These are phyloP conservation scores for Allobates femoralis DNA, from an alignment of 2,797 vertebrate genomes.

Conservation along the genomic window DNA sequence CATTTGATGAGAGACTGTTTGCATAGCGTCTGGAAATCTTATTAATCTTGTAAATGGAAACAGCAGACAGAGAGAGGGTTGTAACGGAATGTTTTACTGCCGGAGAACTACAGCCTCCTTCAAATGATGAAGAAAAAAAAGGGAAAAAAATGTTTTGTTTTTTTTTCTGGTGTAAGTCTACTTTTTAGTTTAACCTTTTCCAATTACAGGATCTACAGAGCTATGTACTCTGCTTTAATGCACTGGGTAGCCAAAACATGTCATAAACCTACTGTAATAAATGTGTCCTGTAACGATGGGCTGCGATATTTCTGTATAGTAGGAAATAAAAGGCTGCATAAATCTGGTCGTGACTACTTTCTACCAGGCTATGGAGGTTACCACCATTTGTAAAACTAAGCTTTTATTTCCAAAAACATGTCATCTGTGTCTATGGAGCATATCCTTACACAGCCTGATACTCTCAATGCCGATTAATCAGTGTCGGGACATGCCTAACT, in stretches of 20 bases:
- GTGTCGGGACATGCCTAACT: too few species aligned
- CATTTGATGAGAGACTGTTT: conserved; percentile 59
- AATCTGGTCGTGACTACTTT: neutral
- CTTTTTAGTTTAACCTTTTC: conserved; percentile 52
- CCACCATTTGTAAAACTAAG: neutral
- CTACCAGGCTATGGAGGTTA: neutral
- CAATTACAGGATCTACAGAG: conserved; percentile 46
- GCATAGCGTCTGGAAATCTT: conserved; percentile 62
- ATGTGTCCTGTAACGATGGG: neutral
- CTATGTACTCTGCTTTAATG: conserved; percentile 19
- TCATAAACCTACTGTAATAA: conserved; percentile 27
- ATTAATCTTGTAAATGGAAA: conserved; percentile 63
- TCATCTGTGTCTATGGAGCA: too few species aligned
- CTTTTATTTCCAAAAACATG: neutral
- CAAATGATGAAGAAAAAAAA: conserved; percentile 6
- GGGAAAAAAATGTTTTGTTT: conserved; percentile 8
- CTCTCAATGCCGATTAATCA: too few species aligned
- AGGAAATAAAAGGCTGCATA: neutral
- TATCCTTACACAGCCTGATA: too few species aligned
- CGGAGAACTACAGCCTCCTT: conserved; percentile 35
- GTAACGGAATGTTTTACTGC: conserved; percentile 59
- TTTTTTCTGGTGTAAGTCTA: conserved; percentile 14
- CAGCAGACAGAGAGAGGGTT: conserved; percentile 61
- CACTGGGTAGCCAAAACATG: conserved; percentile 42
- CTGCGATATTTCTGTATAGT: neutral